Conservation (phyloP, 2,888 invertebrate genomes). For the Apomyelois bistriatella region DNA sequence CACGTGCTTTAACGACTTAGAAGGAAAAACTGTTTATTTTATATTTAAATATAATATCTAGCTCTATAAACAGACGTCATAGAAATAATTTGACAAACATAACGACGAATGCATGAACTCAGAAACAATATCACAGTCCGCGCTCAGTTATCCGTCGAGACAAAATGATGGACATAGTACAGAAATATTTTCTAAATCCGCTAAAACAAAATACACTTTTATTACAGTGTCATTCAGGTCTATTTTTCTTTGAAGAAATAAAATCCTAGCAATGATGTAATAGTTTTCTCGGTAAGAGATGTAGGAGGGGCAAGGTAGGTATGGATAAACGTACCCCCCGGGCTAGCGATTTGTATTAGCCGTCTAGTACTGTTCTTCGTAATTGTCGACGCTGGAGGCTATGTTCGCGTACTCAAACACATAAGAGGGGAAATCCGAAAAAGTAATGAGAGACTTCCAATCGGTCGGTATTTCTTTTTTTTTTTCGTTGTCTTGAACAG, state of each 20-base stretch:
- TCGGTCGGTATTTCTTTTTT: constrained; percentile 39
- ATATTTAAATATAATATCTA: background rate
- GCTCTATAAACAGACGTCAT: background rate
- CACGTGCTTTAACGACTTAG: no score
- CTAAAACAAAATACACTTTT: constrained; percentile 11
- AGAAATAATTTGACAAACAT: constrained; percentile 23
- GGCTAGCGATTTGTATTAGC: constrained; percentile 77
- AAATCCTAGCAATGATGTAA: constrained; percentile 59
- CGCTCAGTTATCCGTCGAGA: constrained; percentile 25
- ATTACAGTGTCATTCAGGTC: constrained; percentile 22
- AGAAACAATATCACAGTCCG: constrained; percentile 38
- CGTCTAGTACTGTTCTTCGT: constrained; percentile 70
- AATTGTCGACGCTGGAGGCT: constrained; percentile 72
- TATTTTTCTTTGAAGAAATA: constrained; percentile 42
- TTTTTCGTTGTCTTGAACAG: constrained; percentile 27
- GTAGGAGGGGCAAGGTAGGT: constrained; percentile 39
- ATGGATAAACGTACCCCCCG: constrained; percentile 68
- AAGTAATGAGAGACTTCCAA: constrained; percentile 50
- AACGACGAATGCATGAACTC: constrained; percentile 30
- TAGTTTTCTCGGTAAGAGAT: constrained; percentile 55
- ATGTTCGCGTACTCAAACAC: constrained; percentile 58
- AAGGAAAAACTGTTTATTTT: background rate
- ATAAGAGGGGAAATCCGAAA: constrained; percentile 55
- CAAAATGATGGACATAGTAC: constrained; percentile 19
- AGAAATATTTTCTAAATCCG: constrained; percentile 7